phyloP scores from a whole-genome alignment of 2,888 invertebrate genomes.

The Strigamia crassipes region DNA sequence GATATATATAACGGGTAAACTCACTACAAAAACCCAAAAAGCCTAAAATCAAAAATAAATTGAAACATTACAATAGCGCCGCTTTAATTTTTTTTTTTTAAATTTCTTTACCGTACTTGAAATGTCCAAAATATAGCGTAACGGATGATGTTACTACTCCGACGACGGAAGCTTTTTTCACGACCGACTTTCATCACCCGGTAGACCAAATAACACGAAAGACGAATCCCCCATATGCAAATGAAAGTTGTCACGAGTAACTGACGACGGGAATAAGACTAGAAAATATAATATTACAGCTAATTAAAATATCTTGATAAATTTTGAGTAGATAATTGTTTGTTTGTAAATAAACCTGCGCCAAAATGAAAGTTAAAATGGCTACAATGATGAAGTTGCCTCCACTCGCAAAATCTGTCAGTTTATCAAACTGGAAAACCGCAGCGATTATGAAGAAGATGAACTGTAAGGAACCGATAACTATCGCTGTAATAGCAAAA shows the following conservation, averaged over 20 bases:
- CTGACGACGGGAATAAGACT: slow-evolving; percentile 81
- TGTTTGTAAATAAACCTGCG: slow-evolving; percentile 63
- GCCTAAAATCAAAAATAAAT: slow-evolving; percentile 54
- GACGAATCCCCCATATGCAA: slow-evolving; percentile 82
- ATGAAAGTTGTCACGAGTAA: slow-evolving; percentile 88
- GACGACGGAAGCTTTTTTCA: slow-evolving; percentile 88
- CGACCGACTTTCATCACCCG: slow-evolving; percentile 87
- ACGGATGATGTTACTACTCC: slow-evolving; percentile 79
- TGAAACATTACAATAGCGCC: neutral
- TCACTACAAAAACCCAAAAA: slow-evolving; percentile 88
- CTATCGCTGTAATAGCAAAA: slow-evolving; percentile 83
- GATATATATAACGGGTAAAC: slow-evolving; percentile 87
- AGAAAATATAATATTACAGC: neutral
- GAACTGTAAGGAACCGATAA: slow-evolving; percentile 81
- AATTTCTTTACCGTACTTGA: slow-evolving; percentile 65
- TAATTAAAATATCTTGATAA: neutral
- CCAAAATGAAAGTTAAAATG: slow-evolving; percentile 81
- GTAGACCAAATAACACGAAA: slow-evolving; percentile 87
- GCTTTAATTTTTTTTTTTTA: neutral
- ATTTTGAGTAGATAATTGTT: neutral
- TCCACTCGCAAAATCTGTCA: slow-evolving; percentile 92
- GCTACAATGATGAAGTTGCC: slow-evolving; percentile 90
- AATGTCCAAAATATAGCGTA: slow-evolving; percentile 94
- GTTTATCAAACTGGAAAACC: slow-evolving; percentile 83
- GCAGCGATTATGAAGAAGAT: slow-evolving; percentile 86